These are phyloP conservation scores for Lasiurus cinereus DNA, from an alignment of 2,113 vertebrate genomes.

Conservation along the genomic window DNA sequence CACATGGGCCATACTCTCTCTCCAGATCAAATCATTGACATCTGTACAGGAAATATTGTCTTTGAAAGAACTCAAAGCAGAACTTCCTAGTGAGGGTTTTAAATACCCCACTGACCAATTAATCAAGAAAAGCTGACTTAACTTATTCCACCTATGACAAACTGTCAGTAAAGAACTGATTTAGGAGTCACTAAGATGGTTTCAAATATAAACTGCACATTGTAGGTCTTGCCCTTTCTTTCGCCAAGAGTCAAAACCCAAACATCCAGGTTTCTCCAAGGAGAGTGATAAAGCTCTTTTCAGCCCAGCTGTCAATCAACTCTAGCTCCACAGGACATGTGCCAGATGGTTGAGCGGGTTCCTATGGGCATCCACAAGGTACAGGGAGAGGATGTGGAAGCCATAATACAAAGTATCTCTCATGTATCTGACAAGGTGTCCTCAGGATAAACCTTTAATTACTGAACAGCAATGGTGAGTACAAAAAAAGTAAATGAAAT, in stretches of 20 bases:
- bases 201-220: neutral
- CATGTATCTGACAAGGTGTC: neutral
- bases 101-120: neutral
- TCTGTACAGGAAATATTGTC: neutral
- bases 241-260: neutral
- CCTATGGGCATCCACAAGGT: neutral
- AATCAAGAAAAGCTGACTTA: conserved; percentile 15
- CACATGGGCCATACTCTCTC: neutral
- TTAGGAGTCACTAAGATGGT: neutral
- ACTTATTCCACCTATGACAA: neutral
- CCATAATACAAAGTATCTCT: neutral
- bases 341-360: neutral
- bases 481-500: neutral
- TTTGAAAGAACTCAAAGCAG: neutral
- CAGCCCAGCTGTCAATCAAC: neutral
- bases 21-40: neutral
- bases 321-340: neutral
- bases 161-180: neutral
- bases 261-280: neutral
- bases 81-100: neutral
- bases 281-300: neutral
- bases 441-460: neutral
- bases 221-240: neutral
- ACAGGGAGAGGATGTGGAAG: neutral
- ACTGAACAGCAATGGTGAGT: neutral